phyloP scores from a whole-genome alignment of 2,113 vertebrate species.

The Alligator mississippiensis region DNA sequence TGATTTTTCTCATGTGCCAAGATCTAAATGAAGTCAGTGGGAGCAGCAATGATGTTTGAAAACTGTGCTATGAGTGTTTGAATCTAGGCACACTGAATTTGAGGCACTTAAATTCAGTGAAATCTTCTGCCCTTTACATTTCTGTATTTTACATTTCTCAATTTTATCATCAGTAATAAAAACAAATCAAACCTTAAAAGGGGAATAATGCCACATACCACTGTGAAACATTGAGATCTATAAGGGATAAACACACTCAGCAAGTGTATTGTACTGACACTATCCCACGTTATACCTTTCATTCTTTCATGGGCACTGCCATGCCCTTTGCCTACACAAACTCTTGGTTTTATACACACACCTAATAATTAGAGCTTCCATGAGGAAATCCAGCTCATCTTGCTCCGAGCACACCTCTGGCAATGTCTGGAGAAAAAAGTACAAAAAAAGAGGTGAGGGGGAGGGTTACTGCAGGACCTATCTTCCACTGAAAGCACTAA shows the following conservation, averaged over 20 bases:
- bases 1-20: neutral
- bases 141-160: neutral
- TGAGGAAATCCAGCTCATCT: constrained; percentile 97
- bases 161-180: neutral
- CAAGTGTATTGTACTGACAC: neutral
- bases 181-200: neutral
- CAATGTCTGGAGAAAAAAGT: constrained; percentile 85
- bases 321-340: neutral
- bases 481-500: neutral
- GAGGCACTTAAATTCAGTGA: neutral
- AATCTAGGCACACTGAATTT: neutral
- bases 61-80: neutral
- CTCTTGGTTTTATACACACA: constrained; percentile 52
- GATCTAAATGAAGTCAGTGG: neutral
- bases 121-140: neutral
- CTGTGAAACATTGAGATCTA: neutral
- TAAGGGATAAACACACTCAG: neutral
- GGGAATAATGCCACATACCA: neutral
- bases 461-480: neutral
- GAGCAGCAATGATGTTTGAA: neutral
- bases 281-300: neutral
- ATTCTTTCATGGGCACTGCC: neutral
- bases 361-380: constrained; percentile 99
- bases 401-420: constrained; percentile 98
- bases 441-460: neutral